These are phyloP conservation scores for Ammospiza caudacuta DNA, from an alignment of 2,113 vertebrate species.

Conservation along the genomic window DNA sequence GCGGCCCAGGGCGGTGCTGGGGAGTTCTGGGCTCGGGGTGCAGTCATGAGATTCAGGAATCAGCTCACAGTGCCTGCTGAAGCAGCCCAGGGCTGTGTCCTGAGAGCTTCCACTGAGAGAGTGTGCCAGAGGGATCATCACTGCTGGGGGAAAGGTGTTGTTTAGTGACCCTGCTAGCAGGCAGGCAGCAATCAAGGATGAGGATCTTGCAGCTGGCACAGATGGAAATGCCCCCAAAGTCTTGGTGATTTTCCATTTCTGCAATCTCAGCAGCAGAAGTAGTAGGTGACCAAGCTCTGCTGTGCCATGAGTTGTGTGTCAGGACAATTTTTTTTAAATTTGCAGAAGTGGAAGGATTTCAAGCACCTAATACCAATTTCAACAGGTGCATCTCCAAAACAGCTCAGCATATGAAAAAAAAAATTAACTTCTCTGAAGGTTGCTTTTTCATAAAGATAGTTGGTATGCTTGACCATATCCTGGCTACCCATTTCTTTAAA, in stretches of 20 bases:
- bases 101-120: neutral
- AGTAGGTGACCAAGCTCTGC: neutral
- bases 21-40: neutral
- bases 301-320: accelerated
- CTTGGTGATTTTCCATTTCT: neutral
- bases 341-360: neutral
- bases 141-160: neutral
- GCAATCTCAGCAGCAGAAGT: neutral
- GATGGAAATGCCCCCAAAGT: neutral
- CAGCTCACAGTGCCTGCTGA: neutral
- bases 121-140: accelerated
- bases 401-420: neutral
- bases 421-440: neutral
- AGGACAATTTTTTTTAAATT: neutral
- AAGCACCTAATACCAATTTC: neutral
- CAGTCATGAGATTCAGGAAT: neutral
- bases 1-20: neutral
- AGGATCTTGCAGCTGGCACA: neutral
- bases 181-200: neutral
- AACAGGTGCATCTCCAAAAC: neutral
- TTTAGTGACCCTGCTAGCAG: neutral
- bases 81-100: neutral
- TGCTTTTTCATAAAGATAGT: neutral
- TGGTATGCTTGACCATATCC: neutral
- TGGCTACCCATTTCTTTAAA: neutral